These are phyloP conservation scores for Megalops atlanticus DNA, from an alignment of 2,113 vertebrate genomes.

Conservation along the genomic window DNA sequence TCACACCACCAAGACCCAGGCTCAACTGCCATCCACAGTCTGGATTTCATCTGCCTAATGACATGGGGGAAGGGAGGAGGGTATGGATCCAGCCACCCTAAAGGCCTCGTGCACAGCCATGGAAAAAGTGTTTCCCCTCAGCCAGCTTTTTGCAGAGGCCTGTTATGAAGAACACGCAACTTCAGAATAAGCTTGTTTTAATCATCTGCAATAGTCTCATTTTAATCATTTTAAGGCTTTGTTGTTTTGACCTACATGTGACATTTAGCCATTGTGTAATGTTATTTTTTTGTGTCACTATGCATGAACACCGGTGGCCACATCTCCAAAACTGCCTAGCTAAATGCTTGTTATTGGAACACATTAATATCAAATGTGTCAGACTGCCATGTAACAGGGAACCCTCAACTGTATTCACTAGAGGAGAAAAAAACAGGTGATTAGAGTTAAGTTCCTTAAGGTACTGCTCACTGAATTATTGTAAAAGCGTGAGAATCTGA, in stretches of 20 bases:
- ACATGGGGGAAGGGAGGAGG: too few relatives aligned
- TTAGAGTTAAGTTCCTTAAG: too few relatives aligned
- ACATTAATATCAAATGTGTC: not conserved
- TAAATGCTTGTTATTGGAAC: too few relatives aligned
- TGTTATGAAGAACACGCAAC: not conserved
- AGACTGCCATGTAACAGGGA: not conserved
- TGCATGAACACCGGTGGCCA: not conserved
- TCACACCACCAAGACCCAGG: not conserved
- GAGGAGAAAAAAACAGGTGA: not conserved
- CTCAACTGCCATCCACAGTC: not conserved
- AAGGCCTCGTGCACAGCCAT: not conserved
- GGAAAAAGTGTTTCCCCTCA: not conserved
- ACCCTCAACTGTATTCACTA: not conserved
- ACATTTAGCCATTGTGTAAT: not conserved
- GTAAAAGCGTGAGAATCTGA: not conserved
- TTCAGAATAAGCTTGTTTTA: not conserved
- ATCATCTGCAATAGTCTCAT: not conserved
- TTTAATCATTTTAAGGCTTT: not conserved
- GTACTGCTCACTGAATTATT: not conserved
- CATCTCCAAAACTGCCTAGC: too few relatives aligned
- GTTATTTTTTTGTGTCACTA: not conserved
- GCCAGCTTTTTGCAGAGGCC: not conserved
- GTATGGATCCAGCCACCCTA: too few relatives aligned
- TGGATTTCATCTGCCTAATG: conserved; percentile 3
- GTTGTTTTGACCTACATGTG: not conserved